Conservation (phyloP, 1,140 invertebrate genomes). For the Phymastichus coffea region DNA sequence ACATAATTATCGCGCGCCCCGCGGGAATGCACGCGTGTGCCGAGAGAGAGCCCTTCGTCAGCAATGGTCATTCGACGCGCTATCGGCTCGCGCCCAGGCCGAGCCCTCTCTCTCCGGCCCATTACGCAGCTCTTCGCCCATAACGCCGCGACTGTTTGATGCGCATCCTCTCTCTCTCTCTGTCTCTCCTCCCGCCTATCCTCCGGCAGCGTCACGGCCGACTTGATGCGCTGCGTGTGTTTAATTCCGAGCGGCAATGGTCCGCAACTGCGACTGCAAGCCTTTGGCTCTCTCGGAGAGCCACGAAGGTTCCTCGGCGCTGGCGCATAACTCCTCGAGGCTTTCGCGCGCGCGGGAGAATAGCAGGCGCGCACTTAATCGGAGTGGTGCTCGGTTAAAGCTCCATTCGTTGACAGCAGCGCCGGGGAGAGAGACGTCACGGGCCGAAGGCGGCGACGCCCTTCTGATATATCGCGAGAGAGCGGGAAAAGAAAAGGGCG, state of each 20-base stretch:
- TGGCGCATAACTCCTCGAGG: no score
- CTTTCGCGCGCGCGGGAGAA: no score
- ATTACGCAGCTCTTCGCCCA: conserved; percentile 4
- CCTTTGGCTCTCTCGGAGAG: no score
- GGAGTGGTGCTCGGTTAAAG: conserved; percentile 53
- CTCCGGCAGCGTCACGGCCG: no score
- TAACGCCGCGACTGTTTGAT: conserved; percentile 13
- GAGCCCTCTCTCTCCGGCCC: conserved; percentile 1
- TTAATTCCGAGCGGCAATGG: no score
- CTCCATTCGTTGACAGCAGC: conserved; percentile 48
- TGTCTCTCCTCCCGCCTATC: background rate
- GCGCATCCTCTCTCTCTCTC: background rate
- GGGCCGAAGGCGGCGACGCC: conserved; percentile 34
- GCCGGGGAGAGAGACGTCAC: conserved; percentile 52
- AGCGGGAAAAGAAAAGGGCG: conserved; percentile 31
- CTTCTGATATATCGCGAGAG: conserved; percentile 50
- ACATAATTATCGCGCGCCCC: conserved; percentile 23
- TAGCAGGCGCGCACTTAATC: conserved; percentile 55
- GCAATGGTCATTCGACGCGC: conserved; percentile 27
- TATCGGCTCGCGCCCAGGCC: conserved; percentile 15
- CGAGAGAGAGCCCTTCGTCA: conserved; percentile 23
- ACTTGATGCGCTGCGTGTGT: no score
- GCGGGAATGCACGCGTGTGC: conserved; percentile 16
- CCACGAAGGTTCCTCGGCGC: no score
- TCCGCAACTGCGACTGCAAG: no score